Evolutionary conservation across 2,113 vertebrate species (phyloP).

Genomic region (Stigmatopora argus): DNA sequence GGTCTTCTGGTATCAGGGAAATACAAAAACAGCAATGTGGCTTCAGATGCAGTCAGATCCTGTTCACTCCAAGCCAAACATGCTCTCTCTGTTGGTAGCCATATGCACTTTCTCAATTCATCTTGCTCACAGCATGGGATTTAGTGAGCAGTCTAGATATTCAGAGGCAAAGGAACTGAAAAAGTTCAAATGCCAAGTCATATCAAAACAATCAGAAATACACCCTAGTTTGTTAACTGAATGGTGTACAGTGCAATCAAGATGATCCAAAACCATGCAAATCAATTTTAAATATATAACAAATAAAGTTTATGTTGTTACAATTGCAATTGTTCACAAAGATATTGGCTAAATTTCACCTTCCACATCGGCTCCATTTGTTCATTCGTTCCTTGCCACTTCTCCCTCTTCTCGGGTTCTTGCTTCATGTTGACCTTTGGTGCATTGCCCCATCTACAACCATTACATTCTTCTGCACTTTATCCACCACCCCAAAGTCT

Average conservation of each 20-base stretch:
- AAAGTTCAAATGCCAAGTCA: constrained; percentile 37
- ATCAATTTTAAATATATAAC: background rate
- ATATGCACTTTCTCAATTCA: background rate
- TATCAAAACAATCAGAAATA: constrained; percentile 42
- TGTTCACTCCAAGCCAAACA: background rate
- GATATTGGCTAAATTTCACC: too few species aligned
- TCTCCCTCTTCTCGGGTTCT: too few species aligned
- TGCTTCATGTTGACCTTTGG: too few species aligned
- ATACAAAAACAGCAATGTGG: constrained; percentile 7
- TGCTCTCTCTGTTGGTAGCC: constrained; percentile 4
- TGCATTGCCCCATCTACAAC: too few species aligned
- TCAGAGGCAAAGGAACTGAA: constrained; percentile 31
- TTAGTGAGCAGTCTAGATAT: constrained; percentile 21
- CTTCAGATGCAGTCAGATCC: background rate
- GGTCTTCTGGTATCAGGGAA: background rate
- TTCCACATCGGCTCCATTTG: too few species aligned
- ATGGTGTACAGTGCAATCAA: constrained; percentile 5
- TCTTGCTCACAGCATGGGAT: constrained; percentile 16
- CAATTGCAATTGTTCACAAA: too few species aligned
- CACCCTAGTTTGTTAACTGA: constrained; percentile 24
- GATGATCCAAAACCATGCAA: background rate
- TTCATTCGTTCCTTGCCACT: too few species aligned
- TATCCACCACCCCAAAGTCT: too few species aligned
- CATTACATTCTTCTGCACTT: too few species aligned
- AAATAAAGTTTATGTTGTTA: background rate